A percentile compares a stretch with the other conserved stretches of the same genome.
Conservation (phyloP, 2,113 vertebrate genomes). For the Salvelinus alpinus region DNA sequence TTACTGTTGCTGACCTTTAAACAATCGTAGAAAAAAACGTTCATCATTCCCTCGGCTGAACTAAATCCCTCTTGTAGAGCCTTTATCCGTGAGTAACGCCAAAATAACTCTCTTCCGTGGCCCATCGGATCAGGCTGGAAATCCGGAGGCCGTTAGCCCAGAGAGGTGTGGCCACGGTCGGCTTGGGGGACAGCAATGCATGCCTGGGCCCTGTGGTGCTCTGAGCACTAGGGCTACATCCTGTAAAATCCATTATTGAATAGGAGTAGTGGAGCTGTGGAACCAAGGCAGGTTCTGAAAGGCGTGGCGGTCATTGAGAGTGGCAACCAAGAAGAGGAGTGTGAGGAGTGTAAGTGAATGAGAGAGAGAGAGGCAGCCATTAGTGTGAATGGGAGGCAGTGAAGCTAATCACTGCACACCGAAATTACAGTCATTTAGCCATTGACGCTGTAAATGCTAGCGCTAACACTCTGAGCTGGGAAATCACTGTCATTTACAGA, state of each 20-base stretch:
- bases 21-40: not conserved
- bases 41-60: not conserved
- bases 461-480: slow-evolving; percentile 15
- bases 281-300: not conserved
- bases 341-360: not conserved
- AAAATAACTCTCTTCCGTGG: not conserved
- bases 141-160: not conserved
- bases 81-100: not conserved
- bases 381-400: not conserved
- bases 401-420: slow-evolving; percentile 24
- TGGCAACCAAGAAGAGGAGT: slow-evolving; percentile 1
- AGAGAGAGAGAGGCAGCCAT: slow-evolving; percentile 2
- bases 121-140: not conserved
- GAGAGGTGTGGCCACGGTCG: not conserved
- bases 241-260: slow-evolving; percentile 26
- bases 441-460: not conserved
- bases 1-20: not conserved
- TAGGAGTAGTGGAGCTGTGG: not conserved
- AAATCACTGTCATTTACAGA: slow-evolving; percentile 33
- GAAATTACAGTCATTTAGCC: slow-evolving; percentile 3
- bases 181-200: not conserved
- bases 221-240: slow-evolving; percentile 1
- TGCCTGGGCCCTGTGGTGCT: not conserved
- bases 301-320: not conserved
- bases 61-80: not conserved